Evolutionary conservation across 2,888 invertebrate genomes (phyloP).

Genomic region (Folsomia manolachei): DNA sequence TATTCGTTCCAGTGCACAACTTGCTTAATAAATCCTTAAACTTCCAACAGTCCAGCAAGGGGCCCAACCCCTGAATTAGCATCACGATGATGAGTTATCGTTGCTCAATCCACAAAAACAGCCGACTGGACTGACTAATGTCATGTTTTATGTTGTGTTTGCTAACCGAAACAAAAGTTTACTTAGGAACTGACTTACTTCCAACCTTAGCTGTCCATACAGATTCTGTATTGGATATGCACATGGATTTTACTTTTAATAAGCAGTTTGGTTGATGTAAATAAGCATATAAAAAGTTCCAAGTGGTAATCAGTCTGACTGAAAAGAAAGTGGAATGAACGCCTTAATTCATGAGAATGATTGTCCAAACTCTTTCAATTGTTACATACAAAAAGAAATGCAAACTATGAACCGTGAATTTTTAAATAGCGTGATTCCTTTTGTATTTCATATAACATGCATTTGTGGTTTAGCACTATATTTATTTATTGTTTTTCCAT

Average conservation of each 20-base stretch:
- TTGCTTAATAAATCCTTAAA: neutral
- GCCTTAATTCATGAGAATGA: slow-evolving; percentile 7
- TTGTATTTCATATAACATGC: too few species aligned
- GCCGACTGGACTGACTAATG: too few species aligned
- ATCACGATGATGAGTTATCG: neutral
- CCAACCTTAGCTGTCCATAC: too few species aligned
- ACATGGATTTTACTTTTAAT: too few species aligned
- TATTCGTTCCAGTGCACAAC: too few species aligned
- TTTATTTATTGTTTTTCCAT: slow-evolving; percentile 18
- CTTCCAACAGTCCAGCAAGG: neutral
- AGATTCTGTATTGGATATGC: too few species aligned
- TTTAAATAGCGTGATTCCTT: slow-evolving; percentile 26
- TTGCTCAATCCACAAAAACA: neutral
- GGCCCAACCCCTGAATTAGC: neutral
- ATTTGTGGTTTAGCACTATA: neutral
- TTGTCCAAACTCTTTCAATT: slow-evolving; percentile 15
- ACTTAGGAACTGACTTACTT: too few species aligned
- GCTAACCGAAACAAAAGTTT: too few species aligned
- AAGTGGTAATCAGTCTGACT: slow-evolving; percentile 2
- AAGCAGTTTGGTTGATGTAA: neutral
- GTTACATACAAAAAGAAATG: neutral
- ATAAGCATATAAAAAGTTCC: neutral
- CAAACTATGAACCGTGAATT: slow-evolving; percentile 25
- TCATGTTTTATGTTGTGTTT: too few species aligned
- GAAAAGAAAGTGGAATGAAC: slow-evolving; percentile 2